Evolutionary conservation across 2,113 vertebrate species (phyloP), one percentile per base, ranked within the genome.

Genomic region (Casuarius casuarius): DNA sequence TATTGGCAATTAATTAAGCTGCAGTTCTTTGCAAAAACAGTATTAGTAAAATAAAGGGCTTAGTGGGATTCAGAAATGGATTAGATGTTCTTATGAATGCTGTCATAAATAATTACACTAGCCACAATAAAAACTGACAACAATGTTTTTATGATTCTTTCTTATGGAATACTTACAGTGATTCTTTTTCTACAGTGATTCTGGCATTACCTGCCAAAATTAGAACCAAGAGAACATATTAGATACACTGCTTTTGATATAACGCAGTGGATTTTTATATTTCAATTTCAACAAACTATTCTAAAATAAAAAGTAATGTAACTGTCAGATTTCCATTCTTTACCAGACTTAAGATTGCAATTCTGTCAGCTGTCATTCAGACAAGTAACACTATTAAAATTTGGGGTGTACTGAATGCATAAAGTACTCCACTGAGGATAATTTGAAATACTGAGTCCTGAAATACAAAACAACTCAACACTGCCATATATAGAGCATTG

Each of bases 1-100:
- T 92, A 81, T 83, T 68, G 26, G 46, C 46, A 91, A 75, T 26
- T 52, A 84, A 92, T 76, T 84, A 93, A 93, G 29, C 14, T 76
- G 48, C 52, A 82, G n/a, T 17, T 68, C 26, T 72, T 68, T 73
- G 35, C 38, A 84, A 94, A 87, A 92, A 22, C 35, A 80, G 0
- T 38, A 68, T 84, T 67, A 76, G 29, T 52, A 61, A 90, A 78
- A 38, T 3, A 4, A 85, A 89, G 46, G 40, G 11, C 26, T 87
- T 33, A 38, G 44, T 44, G 40, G 12, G 42, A 87, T 68, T 92
- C 44, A 91, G 75, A 90, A 95, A 84, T 10, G 4, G n/a, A 84
- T 94, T 77, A 78, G 31, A 67, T 33, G 15, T 63, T 94, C 70
- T 70, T 75, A 23, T 65, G 73, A 78, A 48, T n/a, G 23, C 6